A percentile compares a stretch with the other conserved stretches of the same genome.
Evolutionary conservation across 2,797 vertebrate species (phyloP).

Genomic region (Acrossocheilus wenchowensis): DNA sequence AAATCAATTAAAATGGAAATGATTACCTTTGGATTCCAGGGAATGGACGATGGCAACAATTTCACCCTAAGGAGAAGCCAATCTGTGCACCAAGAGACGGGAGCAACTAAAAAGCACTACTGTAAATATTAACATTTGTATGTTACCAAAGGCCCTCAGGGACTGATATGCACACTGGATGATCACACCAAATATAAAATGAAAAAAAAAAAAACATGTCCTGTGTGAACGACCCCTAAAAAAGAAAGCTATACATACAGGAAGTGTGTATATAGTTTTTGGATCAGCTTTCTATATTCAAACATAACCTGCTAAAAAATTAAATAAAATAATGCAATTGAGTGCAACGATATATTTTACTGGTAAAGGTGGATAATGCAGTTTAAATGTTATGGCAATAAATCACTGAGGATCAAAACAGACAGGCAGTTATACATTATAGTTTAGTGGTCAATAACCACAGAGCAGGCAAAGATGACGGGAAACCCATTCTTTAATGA

Average conservation of each 20-base stretch:
- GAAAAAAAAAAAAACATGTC: neutral
- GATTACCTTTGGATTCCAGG: constrained; percentile 13
- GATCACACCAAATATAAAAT: neutral
- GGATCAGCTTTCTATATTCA: too few relatives aligned
- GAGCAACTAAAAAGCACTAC: neutral
- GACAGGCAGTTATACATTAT: constrained; percentile 19
- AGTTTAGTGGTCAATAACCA: constrained; percentile 28
- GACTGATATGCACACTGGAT: neutral
- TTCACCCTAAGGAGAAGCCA: neutral
- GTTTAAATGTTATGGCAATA: neutral
- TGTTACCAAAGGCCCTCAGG: neutral
- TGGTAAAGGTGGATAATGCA: neutral
- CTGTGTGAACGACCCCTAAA: neutral
- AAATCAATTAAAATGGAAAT: constrained; percentile 42
- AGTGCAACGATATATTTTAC: neutral
- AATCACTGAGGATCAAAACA: constrained; percentile 13
- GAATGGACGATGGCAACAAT: constrained; percentile 18
- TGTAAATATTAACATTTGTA: constrained; percentile 1
- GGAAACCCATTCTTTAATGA: constrained; percentile 7
- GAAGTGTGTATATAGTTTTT: neutral
- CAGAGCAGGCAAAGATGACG: constrained; percentile 15
- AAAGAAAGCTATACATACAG: neutral
- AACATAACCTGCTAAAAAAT: neutral
- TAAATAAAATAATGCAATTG: neutral
- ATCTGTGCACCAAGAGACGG: neutral